Conservation (phyloP, 2,797 vertebrate species). For the Characodon lateralis region DNA sequence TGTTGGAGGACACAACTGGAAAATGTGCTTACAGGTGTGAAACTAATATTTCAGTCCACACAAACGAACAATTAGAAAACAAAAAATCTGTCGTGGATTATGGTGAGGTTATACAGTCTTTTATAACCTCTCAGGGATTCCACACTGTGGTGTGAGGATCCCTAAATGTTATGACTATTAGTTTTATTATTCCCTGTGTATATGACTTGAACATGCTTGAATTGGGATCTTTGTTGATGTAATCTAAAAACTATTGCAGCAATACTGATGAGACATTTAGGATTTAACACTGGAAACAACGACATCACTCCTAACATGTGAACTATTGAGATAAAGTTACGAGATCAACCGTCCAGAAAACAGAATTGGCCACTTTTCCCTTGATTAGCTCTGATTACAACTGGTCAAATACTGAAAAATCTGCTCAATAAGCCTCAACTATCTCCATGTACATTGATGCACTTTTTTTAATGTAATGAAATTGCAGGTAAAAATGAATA, state of each 20-base stretch:
- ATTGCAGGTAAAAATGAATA: not conserved
- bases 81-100: slow-evolving; percentile 24
- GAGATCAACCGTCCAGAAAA: not conserved
- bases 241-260: not conserved
- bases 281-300: not conserved
- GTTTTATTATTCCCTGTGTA: not conserved
- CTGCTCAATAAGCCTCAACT: not conserved
- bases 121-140: not conserved
- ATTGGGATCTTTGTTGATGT: not conserved
- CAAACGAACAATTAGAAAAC: slow-evolving; percentile 30
- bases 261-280: not conserved
- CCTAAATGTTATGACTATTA: not conserved
- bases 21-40: slow-evolving; percentile 52
- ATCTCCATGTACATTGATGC: not conserved
- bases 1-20: slow-evolving; percentile 29
- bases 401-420: not conserved
- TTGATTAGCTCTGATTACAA: not conserved
- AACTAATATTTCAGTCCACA: slow-evolving; percentile 18
- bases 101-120: not conserved
- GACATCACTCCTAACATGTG: not conserved
- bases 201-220: not conserved
- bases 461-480: not conserved
- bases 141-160: not conserved
- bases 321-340: not conserved
- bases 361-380: not conserved